Conservation (phyloP, 1,140 invertebrate species). For the Caenorhabditis remanei region DNA sequence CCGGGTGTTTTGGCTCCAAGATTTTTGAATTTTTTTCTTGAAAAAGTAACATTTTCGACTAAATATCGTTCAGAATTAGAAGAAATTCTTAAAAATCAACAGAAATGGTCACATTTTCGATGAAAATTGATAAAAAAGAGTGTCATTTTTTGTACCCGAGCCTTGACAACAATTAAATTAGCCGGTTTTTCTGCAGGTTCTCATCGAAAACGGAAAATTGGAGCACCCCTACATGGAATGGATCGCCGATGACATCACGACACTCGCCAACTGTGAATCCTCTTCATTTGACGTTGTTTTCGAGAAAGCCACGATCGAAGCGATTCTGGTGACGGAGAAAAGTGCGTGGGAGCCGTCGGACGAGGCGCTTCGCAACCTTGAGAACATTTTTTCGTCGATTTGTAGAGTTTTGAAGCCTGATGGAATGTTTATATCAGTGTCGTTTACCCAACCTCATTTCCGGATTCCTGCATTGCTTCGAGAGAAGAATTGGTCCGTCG, state of each 20-base stretch:
- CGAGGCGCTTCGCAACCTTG: conserved; percentile 74
- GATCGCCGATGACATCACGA: conserved; percentile 69
- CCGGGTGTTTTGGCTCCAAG: no score
- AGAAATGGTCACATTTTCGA: no score
- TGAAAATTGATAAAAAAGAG: no score
- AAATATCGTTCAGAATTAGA: no score
- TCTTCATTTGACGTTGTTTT: conserved; percentile 80
- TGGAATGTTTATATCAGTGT: conserved; percentile 80
- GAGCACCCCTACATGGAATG: conserved; percentile 71
- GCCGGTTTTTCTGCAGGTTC: conserved; percentile 66
- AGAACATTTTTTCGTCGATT: conserved; percentile 77
- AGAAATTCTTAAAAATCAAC: no score
- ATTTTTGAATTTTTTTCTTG: no score
- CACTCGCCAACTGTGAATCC: conserved; percentile 37
- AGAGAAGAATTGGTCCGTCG: conserved; percentile 77
- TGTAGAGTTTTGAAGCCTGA: conserved; percentile 76
- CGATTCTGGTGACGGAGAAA: conserved; percentile 80
- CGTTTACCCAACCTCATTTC: conserved; percentile 81
- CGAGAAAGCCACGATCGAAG: conserved; percentile 81
- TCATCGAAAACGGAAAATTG: conserved; percentile 79
- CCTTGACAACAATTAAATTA: no score
- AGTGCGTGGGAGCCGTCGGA: conserved; percentile 79
- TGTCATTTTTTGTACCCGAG: no score
- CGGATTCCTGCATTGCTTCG: conserved; percentile 76
- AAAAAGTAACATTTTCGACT: no score